phyloP scores from a whole-genome alignment of 2,888 invertebrate species.

The Cotesia congregata region DNA sequence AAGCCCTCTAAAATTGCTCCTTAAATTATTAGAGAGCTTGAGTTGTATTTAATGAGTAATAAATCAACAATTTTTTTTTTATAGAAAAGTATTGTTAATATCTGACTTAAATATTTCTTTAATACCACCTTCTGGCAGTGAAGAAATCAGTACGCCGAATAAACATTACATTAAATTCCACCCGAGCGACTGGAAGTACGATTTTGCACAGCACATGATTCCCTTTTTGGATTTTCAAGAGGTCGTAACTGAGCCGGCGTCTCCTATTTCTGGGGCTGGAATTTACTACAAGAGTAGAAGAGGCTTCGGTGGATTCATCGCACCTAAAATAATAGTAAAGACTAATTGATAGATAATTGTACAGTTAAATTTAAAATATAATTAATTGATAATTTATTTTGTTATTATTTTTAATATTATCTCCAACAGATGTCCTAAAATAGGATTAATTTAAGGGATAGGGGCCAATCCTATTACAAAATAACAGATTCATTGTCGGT shows the following conservation, averaged over 20 bases:
- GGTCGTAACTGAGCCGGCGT: not conserved
- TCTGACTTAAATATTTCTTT: not conserved
- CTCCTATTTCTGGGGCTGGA: not conserved
- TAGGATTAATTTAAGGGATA: no score
- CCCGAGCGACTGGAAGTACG: not conserved
- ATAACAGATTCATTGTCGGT: constrained; percentile 40
- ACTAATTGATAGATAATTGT: not conserved
- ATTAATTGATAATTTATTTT: constrained; percentile 1
- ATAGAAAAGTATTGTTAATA: not conserved
- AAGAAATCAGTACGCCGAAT: not conserved
- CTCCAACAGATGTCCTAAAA: no score
- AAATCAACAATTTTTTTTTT: not conserved
- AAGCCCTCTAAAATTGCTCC: no score
- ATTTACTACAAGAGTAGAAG: not conserved
- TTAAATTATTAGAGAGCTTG: no score
- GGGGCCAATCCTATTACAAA: constrained; percentile 41
- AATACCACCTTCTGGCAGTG: not conserved
- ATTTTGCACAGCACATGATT: constrained; percentile 2
- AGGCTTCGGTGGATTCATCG: not conserved
- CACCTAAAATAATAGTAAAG: not conserved
- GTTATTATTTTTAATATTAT: not conserved
- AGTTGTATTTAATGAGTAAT: no score
- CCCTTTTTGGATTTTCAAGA: constrained; percentile 4
- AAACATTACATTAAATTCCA: constrained; percentile 13
- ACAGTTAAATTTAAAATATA: not conserved